These are phyloP conservation scores for Ataeniobius toweri DNA, from an alignment of 2,797 vertebrate genomes.

Conservation along the genomic window DNA sequence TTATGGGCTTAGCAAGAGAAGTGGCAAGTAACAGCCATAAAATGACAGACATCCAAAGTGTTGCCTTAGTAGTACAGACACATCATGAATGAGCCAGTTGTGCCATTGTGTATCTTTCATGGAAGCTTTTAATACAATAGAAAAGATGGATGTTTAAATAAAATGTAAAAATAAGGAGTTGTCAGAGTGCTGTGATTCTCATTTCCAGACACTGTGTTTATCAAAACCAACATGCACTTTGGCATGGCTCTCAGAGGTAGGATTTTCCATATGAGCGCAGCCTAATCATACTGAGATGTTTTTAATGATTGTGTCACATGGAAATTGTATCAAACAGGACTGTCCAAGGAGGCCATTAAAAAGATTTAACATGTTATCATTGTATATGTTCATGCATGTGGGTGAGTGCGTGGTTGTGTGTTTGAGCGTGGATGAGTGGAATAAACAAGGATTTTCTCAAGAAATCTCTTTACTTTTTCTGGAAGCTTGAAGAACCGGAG, in stretches of 20 bases:
- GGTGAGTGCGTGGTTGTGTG: background rate
- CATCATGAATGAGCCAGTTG: conserved; percentile 39
- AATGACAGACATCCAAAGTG: conserved; percentile 43
- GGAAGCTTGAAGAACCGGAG: conserved; percentile 5
- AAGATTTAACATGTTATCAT: conserved; percentile 14
- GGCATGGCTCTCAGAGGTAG: conserved; percentile 57
- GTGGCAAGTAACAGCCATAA: conserved; percentile 58
- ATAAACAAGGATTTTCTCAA: conserved; percentile 33
- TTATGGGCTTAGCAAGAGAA: conserved; percentile 59
- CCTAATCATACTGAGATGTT: conserved; percentile 68
- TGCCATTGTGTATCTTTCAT: conserved; percentile 26
- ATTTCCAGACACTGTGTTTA: conserved; percentile 60
- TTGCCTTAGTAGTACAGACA: conserved; percentile 16
- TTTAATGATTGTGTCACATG: conserved; percentile 64
- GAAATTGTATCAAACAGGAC: conserved; percentile 62
- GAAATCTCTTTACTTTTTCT: conserved; percentile 26
- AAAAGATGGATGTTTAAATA: background rate
- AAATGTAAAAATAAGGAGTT: background rate
- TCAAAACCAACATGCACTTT: conserved; percentile 55
- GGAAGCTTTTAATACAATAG: conserved; percentile 16
- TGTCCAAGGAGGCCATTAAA: conserved; percentile 47
- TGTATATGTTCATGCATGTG: background rate
- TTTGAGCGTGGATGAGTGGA: conserved; percentile 12
- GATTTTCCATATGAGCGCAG: conserved; percentile 71
- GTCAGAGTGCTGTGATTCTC: background rate